phyloP scores from a whole-genome alignment of 2,888 invertebrate genomes.

The Folsomia candida region DNA sequence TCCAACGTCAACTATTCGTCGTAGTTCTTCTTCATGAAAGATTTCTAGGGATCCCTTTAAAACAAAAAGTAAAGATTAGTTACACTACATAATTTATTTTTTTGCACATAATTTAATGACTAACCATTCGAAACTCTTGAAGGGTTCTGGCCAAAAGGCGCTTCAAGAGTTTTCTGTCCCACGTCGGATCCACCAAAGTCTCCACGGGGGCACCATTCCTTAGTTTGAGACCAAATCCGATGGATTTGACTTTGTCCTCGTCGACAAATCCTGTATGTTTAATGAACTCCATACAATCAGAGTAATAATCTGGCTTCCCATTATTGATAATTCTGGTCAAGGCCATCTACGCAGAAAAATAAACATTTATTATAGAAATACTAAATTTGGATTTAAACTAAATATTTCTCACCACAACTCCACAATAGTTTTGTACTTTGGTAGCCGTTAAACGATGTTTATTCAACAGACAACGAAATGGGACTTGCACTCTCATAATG shows the following conservation, averaged over 20 bases:
- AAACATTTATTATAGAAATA: neutral
- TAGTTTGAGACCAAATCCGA: slow-evolving; percentile 27
- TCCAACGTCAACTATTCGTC: neutral
- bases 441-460: slow-evolving; percentile 39
- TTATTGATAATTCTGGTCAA: slow-evolving; percentile 35
- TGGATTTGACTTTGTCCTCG: slow-evolving; percentile 18
- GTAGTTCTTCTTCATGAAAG: neutral
- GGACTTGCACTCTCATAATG: slow-evolving; percentile 41
- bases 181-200: slow-evolving; percentile 5
- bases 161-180: neutral
- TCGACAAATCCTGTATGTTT: slow-evolving; percentile 31
- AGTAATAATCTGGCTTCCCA: slow-evolving; percentile 28
- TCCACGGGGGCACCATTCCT: slow-evolving; percentile 17
- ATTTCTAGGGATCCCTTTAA: neutral
- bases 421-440: slow-evolving; percentile 13
- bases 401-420: slow-evolving; percentile 3
- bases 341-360: slow-evolving; percentile 44
- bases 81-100: neutral
- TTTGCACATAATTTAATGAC: neutral
- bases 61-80: neutral
- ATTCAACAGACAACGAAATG: slow-evolving; percentile 43
- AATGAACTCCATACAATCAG: slow-evolving; percentile 43
- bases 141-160: slow-evolving; percentile 11
- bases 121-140: slow-evolving; percentile 15
- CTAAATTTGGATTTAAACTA: neutral